phyloP scores from a whole-genome alignment of 1,140 invertebrate genomes.

The Cataglyphis hispanica region DNA sequence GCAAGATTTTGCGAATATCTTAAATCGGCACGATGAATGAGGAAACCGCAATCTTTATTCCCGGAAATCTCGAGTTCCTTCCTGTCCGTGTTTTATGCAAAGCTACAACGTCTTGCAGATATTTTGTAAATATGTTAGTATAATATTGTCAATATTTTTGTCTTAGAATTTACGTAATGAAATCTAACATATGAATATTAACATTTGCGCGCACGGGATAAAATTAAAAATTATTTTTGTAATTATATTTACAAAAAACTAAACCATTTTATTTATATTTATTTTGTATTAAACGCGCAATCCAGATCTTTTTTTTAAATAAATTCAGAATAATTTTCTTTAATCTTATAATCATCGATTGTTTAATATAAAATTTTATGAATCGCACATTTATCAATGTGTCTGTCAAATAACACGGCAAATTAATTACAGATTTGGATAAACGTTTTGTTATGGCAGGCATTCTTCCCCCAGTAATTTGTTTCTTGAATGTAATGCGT shows the following conservation, averaged over 20 bases:
- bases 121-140: neutral
- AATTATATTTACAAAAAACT: neutral
- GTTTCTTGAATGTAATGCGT: slow-evolving; percentile 27
- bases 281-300: neutral
- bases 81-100: too few species aligned
- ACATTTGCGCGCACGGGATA: neutral
- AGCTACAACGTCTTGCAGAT: neutral
- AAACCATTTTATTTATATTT: slow-evolving; percentile 4
- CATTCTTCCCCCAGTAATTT: neutral
- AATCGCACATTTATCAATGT: neutral
- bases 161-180: neutral
- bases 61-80: neutral
- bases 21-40: neutral
- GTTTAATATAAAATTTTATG: neutral
- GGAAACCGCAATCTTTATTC: too few species aligned
- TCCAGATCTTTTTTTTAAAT: neutral
- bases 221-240: neutral
- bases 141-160: neutral
- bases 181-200: neutral
- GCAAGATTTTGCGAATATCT: neutral
- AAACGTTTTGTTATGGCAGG: slow-evolving; percentile 8
- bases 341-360: neutral
- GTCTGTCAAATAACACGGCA: neutral
- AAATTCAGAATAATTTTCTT: neutral
- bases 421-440: slow-evolving; percentile 44